A percentile compares a stretch with the other conserved stretches of the same genome.
Conservation (phyloP, 2,113 vertebrate genomes). For the Burhinus oedicnemus region DNA sequence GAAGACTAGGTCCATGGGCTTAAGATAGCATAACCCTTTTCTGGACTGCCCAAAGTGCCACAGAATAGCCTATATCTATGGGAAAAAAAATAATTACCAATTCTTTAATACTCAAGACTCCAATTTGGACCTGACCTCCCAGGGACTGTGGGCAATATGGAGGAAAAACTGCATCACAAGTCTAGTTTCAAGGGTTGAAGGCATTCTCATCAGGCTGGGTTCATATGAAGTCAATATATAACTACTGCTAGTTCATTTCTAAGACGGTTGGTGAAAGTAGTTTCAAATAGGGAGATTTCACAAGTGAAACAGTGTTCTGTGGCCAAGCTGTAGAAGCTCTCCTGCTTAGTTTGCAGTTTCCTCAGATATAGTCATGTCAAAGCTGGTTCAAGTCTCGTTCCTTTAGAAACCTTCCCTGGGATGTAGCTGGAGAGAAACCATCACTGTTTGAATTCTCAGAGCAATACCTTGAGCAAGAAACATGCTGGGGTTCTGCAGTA, state of each 20-base stretch:
- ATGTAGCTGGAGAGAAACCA: not conserved
- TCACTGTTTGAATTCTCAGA: not conserved
- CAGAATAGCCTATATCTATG: not conserved
- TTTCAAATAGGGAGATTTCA: not conserved
- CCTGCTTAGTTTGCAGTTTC: not conserved
- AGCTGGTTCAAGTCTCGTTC: not conserved
- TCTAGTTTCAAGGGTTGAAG: not conserved
- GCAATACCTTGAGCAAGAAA: not conserved
- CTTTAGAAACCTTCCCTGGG: not conserved
- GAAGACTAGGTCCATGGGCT: not conserved
- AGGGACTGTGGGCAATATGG: rapidly evolving
- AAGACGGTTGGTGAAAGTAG: not conserved
- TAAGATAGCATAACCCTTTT: not conserved
- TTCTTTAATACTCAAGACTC: not conserved
- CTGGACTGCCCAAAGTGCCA: not conserved
- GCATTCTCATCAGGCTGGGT: not conserved
- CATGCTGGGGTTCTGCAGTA: not conserved
- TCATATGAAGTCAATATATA: rapidly evolving
- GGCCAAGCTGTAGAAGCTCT: not conserved
- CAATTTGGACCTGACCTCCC: not conserved
- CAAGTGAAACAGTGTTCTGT: not conserved
- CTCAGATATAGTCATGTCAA: not conserved
- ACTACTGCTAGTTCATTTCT: not conserved
- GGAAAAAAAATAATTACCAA: not conserved
- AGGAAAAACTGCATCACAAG: not conserved